phyloP scores from a whole-genome alignment of 2,888 invertebrate genomes.

The Hirtodrosophila duncani region DNA sequence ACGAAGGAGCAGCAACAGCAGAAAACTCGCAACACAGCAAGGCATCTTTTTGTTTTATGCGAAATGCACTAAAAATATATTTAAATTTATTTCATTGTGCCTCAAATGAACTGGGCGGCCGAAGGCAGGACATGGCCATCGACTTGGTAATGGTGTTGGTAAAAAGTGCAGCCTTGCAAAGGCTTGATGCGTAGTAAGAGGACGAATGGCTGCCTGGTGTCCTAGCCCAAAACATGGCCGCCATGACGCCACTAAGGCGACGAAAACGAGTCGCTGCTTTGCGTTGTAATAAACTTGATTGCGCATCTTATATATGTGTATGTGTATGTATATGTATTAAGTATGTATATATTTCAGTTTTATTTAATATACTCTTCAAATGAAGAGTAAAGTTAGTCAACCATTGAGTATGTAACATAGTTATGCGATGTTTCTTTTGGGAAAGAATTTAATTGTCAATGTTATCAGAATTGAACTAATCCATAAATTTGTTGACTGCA shows the following conservation, averaged over 20 bases:
- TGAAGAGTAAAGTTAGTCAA: too few species aligned
- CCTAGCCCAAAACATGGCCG: constrained; percentile 28
- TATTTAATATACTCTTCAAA: too few species aligned
- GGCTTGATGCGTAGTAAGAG: constrained; percentile 18
- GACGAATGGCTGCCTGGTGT: not conserved
- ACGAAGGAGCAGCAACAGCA: constrained; percentile 1
- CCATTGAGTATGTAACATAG: too few species aligned
- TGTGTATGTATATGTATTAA: not conserved
- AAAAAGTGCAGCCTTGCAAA: constrained; percentile 31
- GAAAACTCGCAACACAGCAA: constrained; percentile 35
- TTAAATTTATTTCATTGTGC: constrained; percentile 70
- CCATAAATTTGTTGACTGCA: too few species aligned
- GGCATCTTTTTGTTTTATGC: constrained; percentile 72
- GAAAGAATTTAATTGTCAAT: too few species aligned
- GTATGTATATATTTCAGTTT: not conserved
- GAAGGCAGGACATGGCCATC: constrained; percentile 48
- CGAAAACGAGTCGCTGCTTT: constrained; percentile 36
- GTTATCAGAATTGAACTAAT: too few species aligned
- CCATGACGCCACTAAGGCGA: constrained; percentile 55
- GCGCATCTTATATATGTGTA: constrained; percentile 58
- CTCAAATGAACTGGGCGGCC: constrained; percentile 60
- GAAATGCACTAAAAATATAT: constrained; percentile 73
- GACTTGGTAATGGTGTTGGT: not conserved
- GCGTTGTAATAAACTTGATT: constrained; percentile 68
- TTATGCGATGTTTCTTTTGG: too few species aligned